Percentiles rank a stretch among this genome's conserved stretches.
Conservation (phyloP, 2,113 vertebrate genomes). For the Vombatus ursinus region DNA sequence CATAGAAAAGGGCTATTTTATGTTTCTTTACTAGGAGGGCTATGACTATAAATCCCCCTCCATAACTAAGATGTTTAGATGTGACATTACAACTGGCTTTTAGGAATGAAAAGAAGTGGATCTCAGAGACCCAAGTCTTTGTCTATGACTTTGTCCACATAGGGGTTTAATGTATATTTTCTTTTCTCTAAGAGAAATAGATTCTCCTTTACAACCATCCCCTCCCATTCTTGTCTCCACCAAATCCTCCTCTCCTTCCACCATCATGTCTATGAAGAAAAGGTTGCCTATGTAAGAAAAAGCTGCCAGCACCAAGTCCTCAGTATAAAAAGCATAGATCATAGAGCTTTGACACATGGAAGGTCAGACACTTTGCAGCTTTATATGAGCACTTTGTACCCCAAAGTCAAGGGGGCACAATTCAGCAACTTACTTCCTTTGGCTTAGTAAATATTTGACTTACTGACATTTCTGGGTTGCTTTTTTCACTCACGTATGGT, state of each 20-base stretch:
- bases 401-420: conserved; percentile 26
- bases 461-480: neutral
- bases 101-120: conserved; percentile 40
- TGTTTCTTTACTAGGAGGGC: conserved; percentile 63
- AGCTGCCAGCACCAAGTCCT: neutral
- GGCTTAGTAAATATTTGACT: neutral
- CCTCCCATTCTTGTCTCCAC: neutral
- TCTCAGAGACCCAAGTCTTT: neutral
- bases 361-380: conserved; percentile 10
- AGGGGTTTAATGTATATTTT: neutral
- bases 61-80: conserved; percentile 57
- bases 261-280: conserved; percentile 25
- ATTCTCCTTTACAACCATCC: neutral
- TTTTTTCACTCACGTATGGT: neutral
- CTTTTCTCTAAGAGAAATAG: conserved; percentile 31
- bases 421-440: neutral
- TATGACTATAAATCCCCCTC: conserved; percentile 52
- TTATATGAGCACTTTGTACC: conserved; percentile 9
- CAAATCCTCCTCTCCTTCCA: neutral
- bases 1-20: conserved; percentile 61
- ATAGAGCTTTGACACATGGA: neutral
- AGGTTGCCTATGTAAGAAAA: neutral
- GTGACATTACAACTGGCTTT: conserved; percentile 21
- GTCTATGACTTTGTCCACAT: neutral
- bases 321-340: neutral